phyloP scores from a whole-genome alignment of 2,797 vertebrate genomes.

The Borostomias antarcticus region DNA sequence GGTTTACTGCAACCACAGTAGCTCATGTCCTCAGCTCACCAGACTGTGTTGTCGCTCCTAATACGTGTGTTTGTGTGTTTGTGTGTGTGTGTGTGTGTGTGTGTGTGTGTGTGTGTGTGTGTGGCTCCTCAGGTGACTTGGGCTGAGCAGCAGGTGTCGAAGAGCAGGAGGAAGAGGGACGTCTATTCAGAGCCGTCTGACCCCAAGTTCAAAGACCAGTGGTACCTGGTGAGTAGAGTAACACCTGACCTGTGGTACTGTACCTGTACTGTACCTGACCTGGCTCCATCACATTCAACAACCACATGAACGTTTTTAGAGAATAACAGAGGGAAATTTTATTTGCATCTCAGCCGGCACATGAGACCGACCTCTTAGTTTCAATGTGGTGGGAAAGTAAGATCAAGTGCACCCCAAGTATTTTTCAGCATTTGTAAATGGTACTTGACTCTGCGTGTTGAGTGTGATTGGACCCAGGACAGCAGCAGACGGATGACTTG shows the following conservation, averaged over 20 bases:
- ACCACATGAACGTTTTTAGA: no score
- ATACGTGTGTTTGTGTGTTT: conserved; percentile 6
- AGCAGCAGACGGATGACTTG: no score
- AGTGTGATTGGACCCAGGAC: no score
- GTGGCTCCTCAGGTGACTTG: conserved; percentile 82
- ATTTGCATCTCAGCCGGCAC: no score
- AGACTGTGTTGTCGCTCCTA: neutral
- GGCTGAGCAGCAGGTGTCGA: conserved; percentile 93
- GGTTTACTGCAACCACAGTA: no score
- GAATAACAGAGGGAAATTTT: no score
- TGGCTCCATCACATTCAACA: no score
- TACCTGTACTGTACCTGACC: neutral
- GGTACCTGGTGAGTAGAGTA: conserved; percentile 90
- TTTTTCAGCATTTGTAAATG: no score
- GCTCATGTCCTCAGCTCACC: no score
- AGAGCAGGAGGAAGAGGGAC: conserved; percentile 88
- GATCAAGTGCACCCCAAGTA: neutral
- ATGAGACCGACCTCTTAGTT: no score
- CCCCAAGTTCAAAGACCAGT: conserved; percentile 93
- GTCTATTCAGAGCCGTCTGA: conserved; percentile 84
- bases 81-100: conserved; percentile 1
- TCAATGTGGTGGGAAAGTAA: neutral
- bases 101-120: conserved; percentile 13
- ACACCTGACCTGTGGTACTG: neutral
- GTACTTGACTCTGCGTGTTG: no score